Conservation (phyloP, 2,113 vertebrate species). For the Onychostruthus taczanowskii region DNA sequence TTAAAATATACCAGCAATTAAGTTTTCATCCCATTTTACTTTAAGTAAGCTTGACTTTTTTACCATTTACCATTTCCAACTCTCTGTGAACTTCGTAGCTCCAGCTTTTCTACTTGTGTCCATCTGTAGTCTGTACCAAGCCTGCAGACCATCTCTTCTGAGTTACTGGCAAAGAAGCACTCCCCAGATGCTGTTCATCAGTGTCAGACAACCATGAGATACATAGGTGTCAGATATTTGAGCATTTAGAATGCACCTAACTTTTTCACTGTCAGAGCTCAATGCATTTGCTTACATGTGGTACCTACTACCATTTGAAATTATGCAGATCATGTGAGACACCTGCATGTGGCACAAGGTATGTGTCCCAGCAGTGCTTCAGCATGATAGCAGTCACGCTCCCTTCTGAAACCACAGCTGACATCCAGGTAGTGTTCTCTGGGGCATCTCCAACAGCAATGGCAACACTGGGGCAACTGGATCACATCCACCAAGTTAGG, state of each 20-base stretch:
- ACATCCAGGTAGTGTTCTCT: not conserved
- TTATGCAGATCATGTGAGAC: not conserved
- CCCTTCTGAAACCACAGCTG: not conserved
- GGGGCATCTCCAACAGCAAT: not conserved
- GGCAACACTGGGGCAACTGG: not conserved
- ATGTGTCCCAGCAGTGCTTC: not conserved
- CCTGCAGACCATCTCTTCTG: not conserved
- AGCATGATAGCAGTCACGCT: not conserved
- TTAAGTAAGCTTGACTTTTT: not conserved
- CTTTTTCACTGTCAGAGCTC: not conserved
- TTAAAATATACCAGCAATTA: not conserved
- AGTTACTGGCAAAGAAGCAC: not conserved
- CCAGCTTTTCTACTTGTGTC: not conserved
- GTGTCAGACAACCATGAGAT: not conserved
- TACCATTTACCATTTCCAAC: not conserved
- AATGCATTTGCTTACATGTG: not conserved
- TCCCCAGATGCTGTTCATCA: not conserved
- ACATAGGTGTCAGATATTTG: accelerated
- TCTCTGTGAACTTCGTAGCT: not conserved
- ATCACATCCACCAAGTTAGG: not conserved
- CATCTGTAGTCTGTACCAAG: not conserved
- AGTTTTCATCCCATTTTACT: not conserved
- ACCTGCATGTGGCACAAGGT: not conserved
- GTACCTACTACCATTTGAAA: not conserved
- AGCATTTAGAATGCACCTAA: not conserved